A percentile compares a stretch with the other conserved stretches of the same genome.
phyloP scores from a whole-genome alignment of 2,113 vertebrate genomes.

The Pedetes capensis region DNA sequence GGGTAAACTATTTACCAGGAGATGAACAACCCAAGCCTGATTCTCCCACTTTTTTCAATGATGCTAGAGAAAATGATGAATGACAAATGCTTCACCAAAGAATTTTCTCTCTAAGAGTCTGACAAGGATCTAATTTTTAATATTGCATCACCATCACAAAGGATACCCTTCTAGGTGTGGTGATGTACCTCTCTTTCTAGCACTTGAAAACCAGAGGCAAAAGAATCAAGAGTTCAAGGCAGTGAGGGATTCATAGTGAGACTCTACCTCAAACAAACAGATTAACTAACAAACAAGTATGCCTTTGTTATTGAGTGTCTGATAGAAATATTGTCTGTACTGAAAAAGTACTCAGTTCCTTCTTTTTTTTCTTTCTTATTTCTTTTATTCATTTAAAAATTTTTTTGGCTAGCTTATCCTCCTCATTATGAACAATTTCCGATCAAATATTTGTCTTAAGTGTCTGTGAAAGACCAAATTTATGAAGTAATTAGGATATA shows the following conservation, averaged over 20 bases:
- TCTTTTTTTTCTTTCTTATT: neutral
- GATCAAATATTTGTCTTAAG: neutral
- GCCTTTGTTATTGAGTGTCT: neutral
- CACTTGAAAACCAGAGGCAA: no score
- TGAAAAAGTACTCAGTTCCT: neutral
- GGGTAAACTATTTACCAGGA: neutral
- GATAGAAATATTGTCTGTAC: neutral
- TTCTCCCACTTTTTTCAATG: slow-evolving; percentile 1
- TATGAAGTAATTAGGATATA: neutral
- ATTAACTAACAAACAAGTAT: neutral
- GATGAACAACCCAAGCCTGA: neutral
- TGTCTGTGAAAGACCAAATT: neutral
- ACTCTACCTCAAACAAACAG: neutral
- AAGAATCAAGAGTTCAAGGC: no score
- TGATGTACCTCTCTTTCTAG: neutral
- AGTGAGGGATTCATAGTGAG: no score
- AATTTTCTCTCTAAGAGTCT: neutral
- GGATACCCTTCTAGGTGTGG: neutral
- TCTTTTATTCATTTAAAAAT: no score
- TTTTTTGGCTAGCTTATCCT: neutral
- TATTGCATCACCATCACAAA: neutral
- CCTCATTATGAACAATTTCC: neutral
- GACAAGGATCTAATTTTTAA: neutral
- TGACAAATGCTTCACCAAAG: neutral
- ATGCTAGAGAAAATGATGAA: neutral